Base-by-base conservation (phyloP, 2,113 vertebrate genomes). In the Eolophus roseicapilla region DNA sequence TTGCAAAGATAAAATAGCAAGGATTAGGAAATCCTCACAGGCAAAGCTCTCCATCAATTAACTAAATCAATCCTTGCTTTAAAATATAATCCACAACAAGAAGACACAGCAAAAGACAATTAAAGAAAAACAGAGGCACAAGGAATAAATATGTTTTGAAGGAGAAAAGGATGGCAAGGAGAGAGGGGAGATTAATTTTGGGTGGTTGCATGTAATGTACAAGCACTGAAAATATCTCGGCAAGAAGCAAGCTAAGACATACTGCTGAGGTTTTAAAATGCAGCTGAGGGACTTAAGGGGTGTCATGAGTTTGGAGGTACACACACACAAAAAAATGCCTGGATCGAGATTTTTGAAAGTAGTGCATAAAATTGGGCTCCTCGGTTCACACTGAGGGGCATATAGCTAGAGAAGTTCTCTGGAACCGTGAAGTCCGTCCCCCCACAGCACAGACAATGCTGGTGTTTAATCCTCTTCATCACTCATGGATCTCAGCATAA, bases 21-120 rank as follows among this genome's bases (percentile, higher is more conserved):
- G 90, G 96, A 96, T 97, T 94, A 96, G 53, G 62, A 85, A 94
- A 94, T 92, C 80, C 95, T 96, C 90, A 63, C 80, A 93, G 90
- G 95, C 95, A 97, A 95, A 96, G 86, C 83, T 93, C 70, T 60
- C 91, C 93, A 95, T 95, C 95, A 96, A 89, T 93, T 95, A 95
- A 88, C 87, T 77, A 78, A 91, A 93, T 90, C 92, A 95, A 73
- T 69, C 63, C 80, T 90, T 88, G 92, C 92, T 94, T 80, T 67
- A 84, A 93, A 95, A 97, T 64, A 82, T 59, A 91, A 94, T 91
- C 90, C 92, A 75, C 90, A 80, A 69, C 85, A 86, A 88, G 82
- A 81, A 94, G 73, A 25, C 79, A 81, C 69, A 93, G 83, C 74
- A 64, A 88, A 47, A 90, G 52, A 86, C 70, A 88, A 82, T 85